Evolutionary conservation across 2,888 invertebrate species (phyloP).

Genomic region (Folsomia candida): DNA sequence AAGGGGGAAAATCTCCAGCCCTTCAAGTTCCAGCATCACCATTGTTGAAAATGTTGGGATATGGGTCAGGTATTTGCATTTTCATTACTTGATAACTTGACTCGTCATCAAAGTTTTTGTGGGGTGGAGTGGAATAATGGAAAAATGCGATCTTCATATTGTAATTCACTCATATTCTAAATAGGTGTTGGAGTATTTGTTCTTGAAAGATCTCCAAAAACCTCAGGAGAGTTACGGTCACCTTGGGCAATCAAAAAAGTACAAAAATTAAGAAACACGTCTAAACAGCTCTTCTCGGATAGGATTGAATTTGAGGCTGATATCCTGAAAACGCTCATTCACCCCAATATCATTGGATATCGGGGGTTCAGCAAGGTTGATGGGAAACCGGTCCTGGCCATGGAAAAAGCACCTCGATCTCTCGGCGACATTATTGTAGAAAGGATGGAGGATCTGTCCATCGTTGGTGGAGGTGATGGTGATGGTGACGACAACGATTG

Average conservation of each 20-base stretch:
- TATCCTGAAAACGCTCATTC: constrained; percentile 66
- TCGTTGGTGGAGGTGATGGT: neutral
- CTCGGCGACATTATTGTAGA: constrained; percentile 73
- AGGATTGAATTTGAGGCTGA: constrained; percentile 65
- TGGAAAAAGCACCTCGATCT: constrained; percentile 73
- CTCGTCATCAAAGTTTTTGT: neutral
- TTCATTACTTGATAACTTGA: neutral
- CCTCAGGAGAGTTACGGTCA: constrained; percentile 64
- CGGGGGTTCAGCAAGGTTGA: constrained; percentile 58
- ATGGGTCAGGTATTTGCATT: constrained; percentile 36
- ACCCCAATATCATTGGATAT: constrained; percentile 81
- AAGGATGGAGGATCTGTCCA: constrained; percentile 51
- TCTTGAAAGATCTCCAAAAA: constrained; percentile 68
- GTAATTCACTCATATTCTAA: constrained; percentile 19
- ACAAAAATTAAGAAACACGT: constrained; percentile 31
- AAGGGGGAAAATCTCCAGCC: constrained; percentile 17
- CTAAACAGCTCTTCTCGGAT: constrained; percentile 21
- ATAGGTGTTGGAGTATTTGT: constrained; percentile 75
- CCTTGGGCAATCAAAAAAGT: constrained; percentile 84
- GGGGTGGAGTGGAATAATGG: neutral
- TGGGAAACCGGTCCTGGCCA: constrained; percentile 61
- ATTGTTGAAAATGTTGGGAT: constrained; percentile 33
- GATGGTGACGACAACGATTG: constrained; percentile 11
- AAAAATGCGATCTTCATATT: too few species aligned
- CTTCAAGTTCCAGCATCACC: constrained; percentile 42